A percentile compares a stretch with the other conserved stretches of the same genome.
Evolutionary conservation across 2,797 vertebrate genomes (phyloP).

Genomic region (Catostomus latipinnis): DNA sequence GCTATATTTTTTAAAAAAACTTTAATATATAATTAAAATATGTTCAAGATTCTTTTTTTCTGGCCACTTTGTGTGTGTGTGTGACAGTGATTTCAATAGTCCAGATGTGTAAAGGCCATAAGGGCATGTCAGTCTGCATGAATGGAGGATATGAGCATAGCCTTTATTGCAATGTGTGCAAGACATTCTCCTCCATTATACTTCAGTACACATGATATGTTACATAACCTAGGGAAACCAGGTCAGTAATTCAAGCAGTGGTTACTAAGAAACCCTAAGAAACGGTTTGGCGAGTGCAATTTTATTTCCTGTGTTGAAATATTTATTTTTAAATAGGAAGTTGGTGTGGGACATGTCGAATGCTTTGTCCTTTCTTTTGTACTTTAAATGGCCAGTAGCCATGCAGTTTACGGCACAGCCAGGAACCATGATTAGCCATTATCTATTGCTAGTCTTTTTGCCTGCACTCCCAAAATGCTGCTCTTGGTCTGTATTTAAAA

Average conservation of each 20-base stretch:
- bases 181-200: neutral
- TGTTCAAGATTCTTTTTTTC: neutral
- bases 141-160: neutral
- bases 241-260: neutral
- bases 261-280: neutral
- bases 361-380: too few species aligned
- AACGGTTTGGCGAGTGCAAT: too few species aligned
- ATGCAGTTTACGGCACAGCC: too few species aligned
- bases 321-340: too few species aligned
- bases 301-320: too few species aligned
- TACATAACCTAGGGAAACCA: neutral
- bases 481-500: too few species aligned
- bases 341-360: too few species aligned
- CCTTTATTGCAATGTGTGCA: neutral
- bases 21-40: neutral
- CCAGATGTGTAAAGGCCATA: neutral
- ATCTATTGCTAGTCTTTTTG: too few species aligned
- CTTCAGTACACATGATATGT: neutral
- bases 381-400: too few species aligned
- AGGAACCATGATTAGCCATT: too few species aligned
- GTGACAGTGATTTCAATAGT: neutral
- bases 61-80: neutral
- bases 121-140: neutral
- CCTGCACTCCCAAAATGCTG: too few species aligned
- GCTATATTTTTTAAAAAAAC: conserved; percentile 5